phyloP scores from a whole-genome alignment of 2,797 vertebrate species.

The Phataginus tetradactyla region DNA sequence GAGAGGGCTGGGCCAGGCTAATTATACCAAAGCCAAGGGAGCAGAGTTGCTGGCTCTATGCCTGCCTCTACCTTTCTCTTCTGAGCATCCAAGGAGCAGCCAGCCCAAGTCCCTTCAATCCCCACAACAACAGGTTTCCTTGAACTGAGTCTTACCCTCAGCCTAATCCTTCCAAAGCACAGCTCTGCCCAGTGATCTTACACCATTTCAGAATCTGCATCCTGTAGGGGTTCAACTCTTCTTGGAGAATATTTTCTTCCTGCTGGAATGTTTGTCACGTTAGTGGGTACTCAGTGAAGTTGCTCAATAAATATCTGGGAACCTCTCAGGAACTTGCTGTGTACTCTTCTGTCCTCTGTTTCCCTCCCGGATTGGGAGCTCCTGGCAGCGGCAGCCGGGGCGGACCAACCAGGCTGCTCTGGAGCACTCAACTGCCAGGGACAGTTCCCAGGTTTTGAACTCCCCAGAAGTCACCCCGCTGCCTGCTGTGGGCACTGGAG shows the following conservation, averaged over 20 bases:
- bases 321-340: neutral
- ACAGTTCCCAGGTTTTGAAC: neutral
- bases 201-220: neutral
- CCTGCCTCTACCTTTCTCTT: neutral
- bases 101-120: neutral
- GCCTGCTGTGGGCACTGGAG: neutral
- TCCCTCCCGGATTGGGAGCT: neutral
- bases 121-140: neutral
- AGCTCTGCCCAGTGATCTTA: neutral
- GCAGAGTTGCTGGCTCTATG: neutral
- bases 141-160: neutral
- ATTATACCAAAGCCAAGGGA: neutral
- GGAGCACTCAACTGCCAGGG: too few relatives aligned
- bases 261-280: neutral
- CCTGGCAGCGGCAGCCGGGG: neutral
- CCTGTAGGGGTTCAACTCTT: neutral
- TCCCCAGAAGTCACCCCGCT: neutral
- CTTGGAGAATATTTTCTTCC: neutral
- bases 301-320: neutral
- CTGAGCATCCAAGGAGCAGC: neutral
- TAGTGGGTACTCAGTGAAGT: neutral
- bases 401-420: neutral
- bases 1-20: neutral
- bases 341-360: neutral
- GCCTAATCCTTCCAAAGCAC: neutral